Percentiles rank a stretch among this genome's conserved stretches.
Conservation (phyloP, 2,888 invertebrate species). For the Eretmocerus hayati region DNA sequence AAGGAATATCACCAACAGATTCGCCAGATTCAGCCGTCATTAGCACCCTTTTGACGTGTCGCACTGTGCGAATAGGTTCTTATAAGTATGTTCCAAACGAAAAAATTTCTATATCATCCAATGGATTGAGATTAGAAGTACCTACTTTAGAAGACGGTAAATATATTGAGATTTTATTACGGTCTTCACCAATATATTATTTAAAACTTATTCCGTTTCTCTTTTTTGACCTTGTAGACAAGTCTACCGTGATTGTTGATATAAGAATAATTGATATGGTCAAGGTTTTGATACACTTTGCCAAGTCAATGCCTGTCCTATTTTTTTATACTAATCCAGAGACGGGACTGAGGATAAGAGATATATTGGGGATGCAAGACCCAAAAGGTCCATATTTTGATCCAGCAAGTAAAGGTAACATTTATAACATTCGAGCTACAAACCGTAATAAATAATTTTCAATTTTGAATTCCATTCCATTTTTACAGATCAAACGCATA, state of each 20-base stretch:
- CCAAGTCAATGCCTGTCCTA: slow-evolving; percentile 67
- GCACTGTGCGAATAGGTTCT: slow-evolving; percentile 78
- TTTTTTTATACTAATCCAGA: slow-evolving; percentile 69
- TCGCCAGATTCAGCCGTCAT: neutral
- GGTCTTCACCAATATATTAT: neutral
- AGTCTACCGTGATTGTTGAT: slow-evolving; percentile 49
- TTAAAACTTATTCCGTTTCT: neutral
- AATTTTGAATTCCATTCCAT: too few species aligned
- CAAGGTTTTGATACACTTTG: slow-evolving; percentile 71
- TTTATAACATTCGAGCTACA: neutral
- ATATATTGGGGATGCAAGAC: slow-evolving; percentile 63
- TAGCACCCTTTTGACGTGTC: slow-evolving; percentile 57
- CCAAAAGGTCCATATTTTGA: slow-evolving; percentile 49
- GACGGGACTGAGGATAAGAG: slow-evolving; percentile 64
- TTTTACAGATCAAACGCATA: slow-evolving; percentile 56
- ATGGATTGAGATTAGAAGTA: slow-evolving; percentile 46
- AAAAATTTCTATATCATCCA: slow-evolving; percentile 54
- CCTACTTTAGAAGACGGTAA: slow-evolving; percentile 46
- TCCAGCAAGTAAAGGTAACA: slow-evolving; percentile 48
- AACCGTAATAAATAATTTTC: neutral
- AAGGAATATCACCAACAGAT: slow-evolving; percentile 4
- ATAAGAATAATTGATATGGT: slow-evolving; percentile 66
- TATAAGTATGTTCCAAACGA: slow-evolving; percentile 71
- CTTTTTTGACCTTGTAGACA: slow-evolving; percentile 7
- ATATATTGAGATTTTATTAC: slow-evolving; percentile 1